Conservation (phyloP, 2,113 vertebrate genomes). For the Sterna hirundo region DNA sequence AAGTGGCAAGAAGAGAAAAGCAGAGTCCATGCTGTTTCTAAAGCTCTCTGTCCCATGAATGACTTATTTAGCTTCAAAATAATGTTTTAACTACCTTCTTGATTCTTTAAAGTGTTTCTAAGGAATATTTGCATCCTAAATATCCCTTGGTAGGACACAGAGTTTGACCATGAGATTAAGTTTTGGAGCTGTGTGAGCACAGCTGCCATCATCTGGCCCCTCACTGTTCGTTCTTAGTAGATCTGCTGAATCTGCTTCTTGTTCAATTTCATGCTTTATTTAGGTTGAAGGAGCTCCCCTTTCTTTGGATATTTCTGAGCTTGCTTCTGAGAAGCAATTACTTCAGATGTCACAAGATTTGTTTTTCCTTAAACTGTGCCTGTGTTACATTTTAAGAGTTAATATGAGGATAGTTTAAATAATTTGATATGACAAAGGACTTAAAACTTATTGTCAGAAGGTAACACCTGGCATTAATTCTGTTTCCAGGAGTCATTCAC, state of each 20-base stretch:
- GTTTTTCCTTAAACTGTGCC: background rate
- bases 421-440: background rate
- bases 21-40: background rate
- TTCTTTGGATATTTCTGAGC: background rate
- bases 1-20: background rate
- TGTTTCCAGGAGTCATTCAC: background rate
- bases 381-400: background rate
- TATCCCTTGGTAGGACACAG: background rate
- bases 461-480: background rate
- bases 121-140: background rate
- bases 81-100: background rate
- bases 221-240: background rate
- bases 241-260: background rate
- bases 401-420: background rate
- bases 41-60: background rate
- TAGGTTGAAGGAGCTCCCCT: background rate
- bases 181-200: background rate
- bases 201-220: background rate
- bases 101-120: background rate
- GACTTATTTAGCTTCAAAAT: background rate
- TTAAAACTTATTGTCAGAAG: background rate
- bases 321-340: background rate
- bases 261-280: background rate
- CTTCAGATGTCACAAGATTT: background rate
- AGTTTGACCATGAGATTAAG: background rate